These are phyloP conservation scores for Kryphioiulus occultus DNA, from an alignment of 2,888 invertebrate species.

Conservation along the genomic window DNA sequence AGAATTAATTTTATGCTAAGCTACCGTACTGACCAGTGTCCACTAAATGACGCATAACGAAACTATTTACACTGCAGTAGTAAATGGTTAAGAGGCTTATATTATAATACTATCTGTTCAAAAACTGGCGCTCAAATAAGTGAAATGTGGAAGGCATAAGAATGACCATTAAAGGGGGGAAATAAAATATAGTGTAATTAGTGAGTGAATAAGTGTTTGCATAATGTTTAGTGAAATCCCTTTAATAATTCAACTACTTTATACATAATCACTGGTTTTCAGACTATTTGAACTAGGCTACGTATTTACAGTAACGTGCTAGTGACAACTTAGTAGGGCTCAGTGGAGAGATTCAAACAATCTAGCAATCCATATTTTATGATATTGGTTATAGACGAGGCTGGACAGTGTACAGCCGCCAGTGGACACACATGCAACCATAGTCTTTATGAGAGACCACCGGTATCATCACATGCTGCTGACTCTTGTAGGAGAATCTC, in stretches of 20 bases:
- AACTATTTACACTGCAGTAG: slow-evolving; percentile 33
- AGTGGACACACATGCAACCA: too few relatives aligned
- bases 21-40: slow-evolving; percentile 38
- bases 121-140: neutral
- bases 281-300: slow-evolving; percentile 13
- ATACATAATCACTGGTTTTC: slow-evolving; percentile 14
- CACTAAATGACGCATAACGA: neutral
- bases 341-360: neutral
- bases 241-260: slow-evolving; percentile 36
- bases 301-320: slow-evolving; percentile 21
- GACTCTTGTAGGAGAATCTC: too few relatives aligned
- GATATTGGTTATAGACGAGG: too few relatives aligned
- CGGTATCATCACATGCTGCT: too few relatives aligned
- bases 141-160: slow-evolving; percentile 33
- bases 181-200: neutral
- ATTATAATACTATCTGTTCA: slow-evolving; percentile 26
- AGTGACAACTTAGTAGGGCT: neutral
- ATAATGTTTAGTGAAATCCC: slow-evolving; percentile 38
- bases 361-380: neutral
- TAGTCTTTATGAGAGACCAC: too few relatives aligned
- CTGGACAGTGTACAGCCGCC: too few relatives aligned
- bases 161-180: neutral
- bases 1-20: slow-evolving; percentile 26
- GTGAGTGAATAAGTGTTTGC: slow-evolving; percentile 29
- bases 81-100: slow-evolving; percentile 29